Conservation (phyloP, 1,140 invertebrate genomes). For the Drosophila elegans region DNA sequence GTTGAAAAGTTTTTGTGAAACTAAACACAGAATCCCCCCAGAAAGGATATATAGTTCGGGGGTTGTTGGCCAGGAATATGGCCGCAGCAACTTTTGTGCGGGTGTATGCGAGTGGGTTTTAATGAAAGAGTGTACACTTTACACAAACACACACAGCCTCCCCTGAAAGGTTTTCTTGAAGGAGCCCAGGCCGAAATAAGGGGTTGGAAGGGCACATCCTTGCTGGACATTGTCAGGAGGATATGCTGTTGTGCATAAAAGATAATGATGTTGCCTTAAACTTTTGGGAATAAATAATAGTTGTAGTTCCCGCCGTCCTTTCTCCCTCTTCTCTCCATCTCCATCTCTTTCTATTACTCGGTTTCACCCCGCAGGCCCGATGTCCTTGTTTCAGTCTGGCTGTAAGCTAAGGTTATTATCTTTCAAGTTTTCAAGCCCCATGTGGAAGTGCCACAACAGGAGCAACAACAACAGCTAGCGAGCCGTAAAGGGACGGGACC, state of each 20-base stretch:
- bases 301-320: constrained; percentile 52
- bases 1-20: constrained; percentile 77
- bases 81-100: constrained; percentile 73
- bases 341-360: not conserved
- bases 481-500: constrained; percentile 76
- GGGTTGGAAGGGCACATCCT: constrained; percentile 35
- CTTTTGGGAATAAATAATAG: constrained; percentile 84
- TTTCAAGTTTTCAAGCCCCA: constrained; percentile 80
- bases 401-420: constrained; percentile 83
- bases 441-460: constrained; percentile 61
- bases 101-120: constrained; percentile 56
- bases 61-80: constrained; percentile 69
- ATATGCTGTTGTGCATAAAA: constrained; percentile 70
- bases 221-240: constrained; percentile 36
- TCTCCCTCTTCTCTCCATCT: not conserved
- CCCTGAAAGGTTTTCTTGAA: constrained; percentile 56
- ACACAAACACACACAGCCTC: constrained; percentile 12
- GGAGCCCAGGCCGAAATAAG: constrained; percentile 37
- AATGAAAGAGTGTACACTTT: constrained; percentile 47
- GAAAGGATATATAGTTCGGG: constrained; percentile 35
- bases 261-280: constrained; percentile 84
- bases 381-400: constrained; percentile 54
- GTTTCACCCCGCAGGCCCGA: constrained; percentile 1
- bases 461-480: constrained; percentile 60
- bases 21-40: constrained; percentile 38